Evolutionary conservation across 2,888 invertebrate genomes (phyloP), one percentile per base, ranked within the genome.

Genomic region (Pollenia angustigena): DNA sequence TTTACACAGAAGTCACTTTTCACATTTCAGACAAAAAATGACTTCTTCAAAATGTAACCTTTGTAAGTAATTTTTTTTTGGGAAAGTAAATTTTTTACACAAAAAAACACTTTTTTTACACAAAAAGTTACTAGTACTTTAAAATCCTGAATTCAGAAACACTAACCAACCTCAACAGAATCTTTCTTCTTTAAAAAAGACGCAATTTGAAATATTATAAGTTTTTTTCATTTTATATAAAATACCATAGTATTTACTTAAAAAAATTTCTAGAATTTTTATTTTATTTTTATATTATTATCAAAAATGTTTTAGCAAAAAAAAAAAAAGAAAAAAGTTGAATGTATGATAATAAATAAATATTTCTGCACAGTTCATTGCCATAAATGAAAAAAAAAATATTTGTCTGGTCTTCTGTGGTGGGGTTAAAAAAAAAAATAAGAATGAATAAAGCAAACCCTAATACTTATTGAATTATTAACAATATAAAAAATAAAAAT

Each of bases 291-390:
- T 10, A 32, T 68, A 14, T 14, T 48, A 50, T 68, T 68, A 68
- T 68, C 32, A 68, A 68, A 66, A 32, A 32, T 32, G 32, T 2
- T 32, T 32, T 32, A 4, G 32, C 32, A 32, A 1, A 32, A 32
- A 32, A 32, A 32, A 32, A 32, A 32, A 32, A 32, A 32, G 50
- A 14, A 69, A 52, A 52, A 18, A 58, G 58, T 56, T 72, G 44
- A 72, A 58, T 46, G 56, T 46, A 56, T 44, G 44, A 56, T n/a
- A 32, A 32, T 32, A 32, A 23, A 76, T 64, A 23, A 23, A 76
- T 64, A 23, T 54, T 52, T 64, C 64, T 76, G 54, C 42, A 64
- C 50, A 76, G 76, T 76, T 64, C 76, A 76, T 76, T 76, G 64
- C 23, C 75, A 50, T 50, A 32, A 50, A 42, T 62, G 18, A 62